phyloP scores from a whole-genome alignment of 2,113 vertebrate genomes.

The Chionis minor region DNA sequence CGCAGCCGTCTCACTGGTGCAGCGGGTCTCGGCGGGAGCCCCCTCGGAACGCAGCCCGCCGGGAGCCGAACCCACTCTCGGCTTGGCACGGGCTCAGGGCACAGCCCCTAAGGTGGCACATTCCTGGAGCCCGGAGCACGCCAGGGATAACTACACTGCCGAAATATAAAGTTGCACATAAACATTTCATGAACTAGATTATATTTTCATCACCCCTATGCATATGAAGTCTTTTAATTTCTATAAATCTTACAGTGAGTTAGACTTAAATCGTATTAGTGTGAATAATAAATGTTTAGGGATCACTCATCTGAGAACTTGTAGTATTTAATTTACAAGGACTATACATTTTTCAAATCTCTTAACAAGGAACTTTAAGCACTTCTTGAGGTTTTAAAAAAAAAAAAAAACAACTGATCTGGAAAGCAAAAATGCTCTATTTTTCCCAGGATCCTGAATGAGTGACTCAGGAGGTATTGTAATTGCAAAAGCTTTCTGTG shows the following conservation, averaged over 20 bases:
- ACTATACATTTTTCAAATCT: constrained; percentile 61
- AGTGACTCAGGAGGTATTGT: constrained; percentile 59
- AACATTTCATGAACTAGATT: constrained; percentile 73
- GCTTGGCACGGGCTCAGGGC: background rate
- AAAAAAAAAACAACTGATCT: background rate
- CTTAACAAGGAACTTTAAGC: constrained; percentile 56
- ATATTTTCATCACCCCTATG: constrained; percentile 74
- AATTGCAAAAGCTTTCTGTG: constrained; percentile 67
- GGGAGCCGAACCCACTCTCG: fast-evolving
- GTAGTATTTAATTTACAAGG: constrained; percentile 71
- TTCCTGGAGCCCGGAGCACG: background rate
- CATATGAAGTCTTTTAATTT: constrained; percentile 71
- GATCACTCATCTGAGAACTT: constrained; percentile 64
- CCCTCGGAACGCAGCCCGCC: background rate
- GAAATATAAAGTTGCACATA: constrained; percentile 38
- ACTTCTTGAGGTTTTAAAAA: background rate
- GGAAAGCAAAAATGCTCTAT: constrained; percentile 8
- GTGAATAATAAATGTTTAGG: constrained; percentile 75
- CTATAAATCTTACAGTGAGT: constrained; percentile 72
- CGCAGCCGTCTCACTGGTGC: fast-evolving
- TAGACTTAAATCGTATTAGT: constrained; percentile 51
- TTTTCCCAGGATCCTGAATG: constrained; percentile 45
- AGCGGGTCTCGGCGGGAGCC: fast-evolving
- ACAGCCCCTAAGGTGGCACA: background rate
- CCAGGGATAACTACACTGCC: constrained; percentile 11